phyloP scores from a whole-genome alignment of 2,113 vertebrate genomes.

The Typhlomys cinereus region DNA sequence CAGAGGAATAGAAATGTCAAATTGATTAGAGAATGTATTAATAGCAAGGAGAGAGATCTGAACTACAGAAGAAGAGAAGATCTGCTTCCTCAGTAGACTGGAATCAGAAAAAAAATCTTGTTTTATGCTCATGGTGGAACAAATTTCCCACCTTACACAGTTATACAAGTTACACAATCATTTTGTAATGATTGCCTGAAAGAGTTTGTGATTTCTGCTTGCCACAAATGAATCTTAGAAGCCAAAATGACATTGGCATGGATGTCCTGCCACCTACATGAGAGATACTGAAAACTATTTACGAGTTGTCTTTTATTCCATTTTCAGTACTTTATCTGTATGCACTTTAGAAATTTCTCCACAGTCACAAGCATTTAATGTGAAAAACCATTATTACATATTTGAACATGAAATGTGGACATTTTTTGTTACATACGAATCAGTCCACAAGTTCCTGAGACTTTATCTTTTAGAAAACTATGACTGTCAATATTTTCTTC shows the following conservation, averaged over 20 bases:
- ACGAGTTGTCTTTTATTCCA: not conserved
- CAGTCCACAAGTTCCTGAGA: not conserved
- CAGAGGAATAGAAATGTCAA: not conserved
- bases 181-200: not conserved
- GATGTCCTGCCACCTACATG: not conserved
- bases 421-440: not conserved
- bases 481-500: not conserved
- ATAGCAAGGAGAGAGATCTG: not conserved
- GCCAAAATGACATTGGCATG: not conserved
- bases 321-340: not conserved
- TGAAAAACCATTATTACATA: not conserved
- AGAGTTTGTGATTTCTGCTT: not conserved
- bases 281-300: not conserved
- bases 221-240: not conserved
- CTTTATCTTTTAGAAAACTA: not conserved
- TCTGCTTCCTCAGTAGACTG: not conserved
- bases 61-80: not conserved
- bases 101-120: not conserved
- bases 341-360: not conserved
- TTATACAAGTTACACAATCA: not conserved
- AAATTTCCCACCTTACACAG: not conserved
- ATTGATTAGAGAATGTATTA: conserved; percentile 7
- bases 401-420: not conserved
- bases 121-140: not conserved
- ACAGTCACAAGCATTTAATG: not conserved